Base-by-base conservation (phyloP, 2,113 vertebrate genomes). In the Ceyx margarethae region DNA sequence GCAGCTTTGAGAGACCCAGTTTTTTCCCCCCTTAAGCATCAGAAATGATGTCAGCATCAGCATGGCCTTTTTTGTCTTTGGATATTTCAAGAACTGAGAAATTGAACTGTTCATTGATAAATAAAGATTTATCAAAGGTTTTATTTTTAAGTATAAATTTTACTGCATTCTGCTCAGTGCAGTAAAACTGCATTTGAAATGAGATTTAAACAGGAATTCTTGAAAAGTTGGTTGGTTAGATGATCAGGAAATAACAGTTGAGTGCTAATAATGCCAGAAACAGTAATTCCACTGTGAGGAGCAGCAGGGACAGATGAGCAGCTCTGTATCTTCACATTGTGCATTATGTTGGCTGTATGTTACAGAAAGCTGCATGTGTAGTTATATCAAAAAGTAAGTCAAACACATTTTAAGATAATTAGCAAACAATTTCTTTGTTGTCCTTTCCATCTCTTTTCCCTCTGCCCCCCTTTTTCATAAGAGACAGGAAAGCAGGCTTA, bases 1-100 rank as follows among this genome's bases (percentile, higher is more conserved):
- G 89, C 72, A 94, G 94, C 93, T 95, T 91, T 78, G 80, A 89
- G 73, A 95, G 92, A 95, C 95, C 93, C 91, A 96, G 48, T 96
- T 96, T 94, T 92, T 37, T 93, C 91, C 91, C 78, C 80, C 91
- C 68, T 66, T 80, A 53, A 95, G 94, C 92, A 77, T 69, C 40
- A 87, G 76, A 78, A 94, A 92, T 66, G 57, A 93, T 91, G 91
- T 90, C 91, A 91, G 87, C 54, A 53, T 75, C 77, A 80, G 75
- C 2, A 0, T 81, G 82, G 77, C 67, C 45, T 69, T 90, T 65
- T 57, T 40, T 86, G 93, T n/a, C 87, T 87, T 87, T 74, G 72
- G 58, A 22, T 64, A 35, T 60, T 91, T 82, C 51, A 87, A 82
- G 94, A 71, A 73, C 45, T 40, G 64, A 80, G 60, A 85, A 87